Percentiles rank a stretch among this genome's conserved stretches.
Conservation (phyloP, 2,113 vertebrate genomes). For the Puntigrus tetrazona region DNA sequence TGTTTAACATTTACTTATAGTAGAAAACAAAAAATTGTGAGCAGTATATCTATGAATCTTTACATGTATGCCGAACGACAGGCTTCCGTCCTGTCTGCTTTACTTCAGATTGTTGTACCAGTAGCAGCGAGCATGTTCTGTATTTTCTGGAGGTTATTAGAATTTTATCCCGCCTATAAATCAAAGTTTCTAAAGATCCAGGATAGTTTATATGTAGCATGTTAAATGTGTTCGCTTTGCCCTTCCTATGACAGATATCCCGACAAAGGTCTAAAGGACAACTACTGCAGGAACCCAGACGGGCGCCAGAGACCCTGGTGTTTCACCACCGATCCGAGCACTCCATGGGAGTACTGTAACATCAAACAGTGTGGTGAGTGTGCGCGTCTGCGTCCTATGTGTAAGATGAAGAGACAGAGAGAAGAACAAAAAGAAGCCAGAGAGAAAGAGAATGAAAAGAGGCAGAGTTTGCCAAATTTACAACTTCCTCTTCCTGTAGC, state of each 20-base stretch:
- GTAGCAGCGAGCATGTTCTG: neutral
- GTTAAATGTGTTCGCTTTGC: slow-evolving; percentile 44
- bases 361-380: slow-evolving; percentile 95
- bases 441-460: slow-evolving; percentile 41
- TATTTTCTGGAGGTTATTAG: slow-evolving; percentile 33
- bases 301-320: slow-evolving; percentile 94
- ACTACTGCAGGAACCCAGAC: slow-evolving; percentile 98
- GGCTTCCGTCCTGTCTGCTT: neutral
- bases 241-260: slow-evolving; percentile 80
- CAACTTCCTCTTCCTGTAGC: slow-evolving; percentile 77
- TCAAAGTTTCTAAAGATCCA: neutral
- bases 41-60: neutral
- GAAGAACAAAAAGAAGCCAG: slow-evolving; percentile 41
- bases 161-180: slow-evolving; percentile 21
- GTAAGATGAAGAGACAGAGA: slow-evolving; percentile 24
- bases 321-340: slow-evolving; percentile 92
- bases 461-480: slow-evolving; percentile 71
- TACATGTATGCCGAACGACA: neutral
- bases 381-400: slow-evolving; percentile 56
- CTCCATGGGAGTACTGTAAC: slow-evolving; percentile 94
- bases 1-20: too few relatives aligned
- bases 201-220: slow-evolving; percentile 3
- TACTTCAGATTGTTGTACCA: neutral
- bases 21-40: neutral
- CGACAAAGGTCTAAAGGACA: slow-evolving; percentile 95